phyloP scores from a whole-genome alignment of 2,113 vertebrate species.

The Chelonoidis abingdonii region DNA sequence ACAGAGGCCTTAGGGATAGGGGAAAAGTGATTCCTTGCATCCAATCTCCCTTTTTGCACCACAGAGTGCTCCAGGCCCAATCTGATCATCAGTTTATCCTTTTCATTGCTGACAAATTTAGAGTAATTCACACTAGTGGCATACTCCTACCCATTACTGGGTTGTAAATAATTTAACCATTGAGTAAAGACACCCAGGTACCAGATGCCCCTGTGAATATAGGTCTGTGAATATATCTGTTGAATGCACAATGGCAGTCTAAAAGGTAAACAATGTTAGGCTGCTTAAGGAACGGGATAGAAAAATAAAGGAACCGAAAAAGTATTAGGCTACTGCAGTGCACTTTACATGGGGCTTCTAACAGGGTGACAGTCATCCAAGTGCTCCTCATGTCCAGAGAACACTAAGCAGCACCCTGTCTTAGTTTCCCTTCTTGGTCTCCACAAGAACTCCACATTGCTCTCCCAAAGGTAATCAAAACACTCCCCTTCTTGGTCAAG shows the following conservation, averaged over 20 bases:
- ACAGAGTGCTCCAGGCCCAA: not conserved
- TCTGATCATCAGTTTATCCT: not conserved
- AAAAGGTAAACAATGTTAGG: not conserved
- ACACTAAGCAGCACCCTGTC: too few species aligned
- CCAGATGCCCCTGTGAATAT: not conserved
- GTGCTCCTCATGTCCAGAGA: too few species aligned
- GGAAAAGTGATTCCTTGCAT: accelerated
- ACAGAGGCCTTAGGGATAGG: not conserved
- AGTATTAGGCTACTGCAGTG: not conserved
- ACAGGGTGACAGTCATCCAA: too few species aligned
- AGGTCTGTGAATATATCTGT: not conserved
- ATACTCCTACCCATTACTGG: not conserved
- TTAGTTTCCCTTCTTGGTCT: too few species aligned
- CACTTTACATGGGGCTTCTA: too few species aligned
- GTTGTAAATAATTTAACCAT: not conserved
- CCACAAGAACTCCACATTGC: too few species aligned
- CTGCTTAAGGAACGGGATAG: not conserved
- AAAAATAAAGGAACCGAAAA: accelerated
- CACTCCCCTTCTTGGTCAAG: too few species aligned
- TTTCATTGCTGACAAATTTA: not conserved
- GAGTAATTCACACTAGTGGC: accelerated
- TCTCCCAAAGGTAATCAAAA: too few species aligned
- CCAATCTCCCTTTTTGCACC: not conserved
- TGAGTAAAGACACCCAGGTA: not conserved
- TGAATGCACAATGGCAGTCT: not conserved